Evolutionary conservation across 2,888 invertebrate genomes (phyloP).

Genomic region (Ormyrus pomaceus): DNA sequence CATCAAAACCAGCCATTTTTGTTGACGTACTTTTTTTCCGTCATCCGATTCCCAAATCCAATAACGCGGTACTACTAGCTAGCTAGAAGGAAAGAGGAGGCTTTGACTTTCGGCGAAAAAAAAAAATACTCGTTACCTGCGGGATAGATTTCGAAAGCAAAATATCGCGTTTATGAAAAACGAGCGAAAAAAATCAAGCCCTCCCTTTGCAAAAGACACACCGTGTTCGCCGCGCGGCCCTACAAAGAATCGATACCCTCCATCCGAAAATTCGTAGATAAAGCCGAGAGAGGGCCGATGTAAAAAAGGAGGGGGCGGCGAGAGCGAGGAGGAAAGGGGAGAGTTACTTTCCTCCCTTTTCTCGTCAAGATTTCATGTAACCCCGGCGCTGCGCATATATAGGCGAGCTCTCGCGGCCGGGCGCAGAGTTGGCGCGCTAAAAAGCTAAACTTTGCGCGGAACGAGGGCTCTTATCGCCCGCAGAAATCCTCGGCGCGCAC

Average conservation of each 20-base stretch:
- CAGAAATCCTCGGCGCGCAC: background rate
- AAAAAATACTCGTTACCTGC: conserved; percentile 18
- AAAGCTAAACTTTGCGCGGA: conserved; percentile 46
- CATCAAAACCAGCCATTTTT: conserved; percentile 29
- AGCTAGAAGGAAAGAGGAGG: background rate
- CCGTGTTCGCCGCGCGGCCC: too few relatives aligned
- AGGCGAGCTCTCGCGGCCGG: background rate
- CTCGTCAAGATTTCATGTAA: conserved; percentile 43
- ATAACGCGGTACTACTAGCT: background rate
- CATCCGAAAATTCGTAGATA: background rate
- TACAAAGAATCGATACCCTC: background rate
- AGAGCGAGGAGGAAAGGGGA: conserved; percentile 11
- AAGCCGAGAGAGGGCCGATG: conserved; percentile 1
- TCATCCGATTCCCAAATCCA: conserved; percentile 36
- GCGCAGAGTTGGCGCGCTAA: conserved; percentile 10
- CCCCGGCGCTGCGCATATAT: background rate
- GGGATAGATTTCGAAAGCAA: conserved; percentile 32
- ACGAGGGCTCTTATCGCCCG: conserved; percentile 42
- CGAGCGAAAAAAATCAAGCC: background rate
- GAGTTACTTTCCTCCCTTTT: conserved; percentile 25
- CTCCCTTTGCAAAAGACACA: too few relatives aligned
- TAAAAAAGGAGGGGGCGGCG: conserved; percentile 9
- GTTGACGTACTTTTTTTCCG: conserved; percentile 20
- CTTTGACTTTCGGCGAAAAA: background rate
- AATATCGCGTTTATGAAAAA: conserved; percentile 12